Percentiles rank a stretch among this genome's conserved stretches.
Evolutionary conservation across 2,113 vertebrate genomes (phyloP).

Genomic region (Podarcis muralis): DNA sequence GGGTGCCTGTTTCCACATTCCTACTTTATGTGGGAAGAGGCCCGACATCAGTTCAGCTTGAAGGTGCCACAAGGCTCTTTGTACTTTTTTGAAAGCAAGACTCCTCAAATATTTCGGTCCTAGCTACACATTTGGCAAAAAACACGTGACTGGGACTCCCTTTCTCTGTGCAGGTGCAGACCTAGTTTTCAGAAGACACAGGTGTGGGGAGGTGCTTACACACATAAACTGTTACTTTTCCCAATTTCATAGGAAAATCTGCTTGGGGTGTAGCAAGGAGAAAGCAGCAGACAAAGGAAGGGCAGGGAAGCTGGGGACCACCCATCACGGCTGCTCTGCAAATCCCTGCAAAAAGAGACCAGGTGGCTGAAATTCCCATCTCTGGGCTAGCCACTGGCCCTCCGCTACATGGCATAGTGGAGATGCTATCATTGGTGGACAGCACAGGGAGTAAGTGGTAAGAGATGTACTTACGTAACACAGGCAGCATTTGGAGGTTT

Average conservation of each 20-base stretch:
- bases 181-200: neutral
- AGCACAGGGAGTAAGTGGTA: neutral
- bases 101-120: neutral
- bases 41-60: neutral
- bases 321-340: neutral
- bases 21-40: neutral
- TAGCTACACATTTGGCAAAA: neutral
- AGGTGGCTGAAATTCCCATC: neutral
- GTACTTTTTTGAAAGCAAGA: neutral
- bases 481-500: conserved; percentile 83
- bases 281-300: too few species aligned
- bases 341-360: neutral
- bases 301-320: neutral
- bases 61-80: neutral
- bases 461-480: conserved; percentile 80
- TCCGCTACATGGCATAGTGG: too few species aligned
- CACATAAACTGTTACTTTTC: neutral
- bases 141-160: neutral
- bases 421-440: neutral
- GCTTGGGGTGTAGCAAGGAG: too few species aligned
- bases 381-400: neutral
- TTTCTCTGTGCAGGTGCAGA: neutral
- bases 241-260: neutral
- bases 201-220: neutral
- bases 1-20: neutral